These are phyloP conservation scores for Pogonognathellus flavescens DNA, from an alignment of 1,140 invertebrate species.

Conservation along the genomic window DNA sequence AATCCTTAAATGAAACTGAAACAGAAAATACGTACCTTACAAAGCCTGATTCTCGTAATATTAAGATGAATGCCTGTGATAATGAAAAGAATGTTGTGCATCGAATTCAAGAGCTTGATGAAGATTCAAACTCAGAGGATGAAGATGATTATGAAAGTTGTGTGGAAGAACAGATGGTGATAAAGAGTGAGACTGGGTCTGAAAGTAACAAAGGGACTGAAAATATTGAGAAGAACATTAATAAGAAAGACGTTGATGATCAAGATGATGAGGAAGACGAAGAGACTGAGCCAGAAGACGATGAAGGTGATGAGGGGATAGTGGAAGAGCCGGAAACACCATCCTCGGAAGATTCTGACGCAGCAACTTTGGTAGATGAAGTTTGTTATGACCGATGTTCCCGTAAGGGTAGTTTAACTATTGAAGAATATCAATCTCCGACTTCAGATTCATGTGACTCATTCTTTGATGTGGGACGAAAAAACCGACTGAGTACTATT, in stretches of 20 bases:
- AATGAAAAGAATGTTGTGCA: conserved; percentile 40
- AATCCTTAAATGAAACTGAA: background rate
- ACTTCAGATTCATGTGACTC: conserved; percentile 39
- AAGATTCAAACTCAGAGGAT: conserved; percentile 46
- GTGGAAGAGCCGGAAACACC: conserved; percentile 66
- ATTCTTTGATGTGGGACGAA: conserved; percentile 20
- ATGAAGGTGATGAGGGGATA: conserved; percentile 60
- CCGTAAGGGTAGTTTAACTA: conserved; percentile 20
- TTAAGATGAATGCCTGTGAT: conserved; percentile 60
- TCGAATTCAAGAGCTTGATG: conserved; percentile 23
- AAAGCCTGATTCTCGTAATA: conserved; percentile 51
- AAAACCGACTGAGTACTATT: conserved; percentile 63
- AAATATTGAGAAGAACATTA: conserved; percentile 17
- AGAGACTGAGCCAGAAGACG: conserved; percentile 67
- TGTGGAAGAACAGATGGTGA: conserved; percentile 55
- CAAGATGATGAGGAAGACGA: conserved; percentile 66
- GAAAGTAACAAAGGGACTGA: conserved; percentile 63
- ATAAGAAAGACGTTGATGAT: conserved; percentile 54
- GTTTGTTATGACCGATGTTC: conserved; percentile 34
- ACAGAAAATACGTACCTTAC: conserved; percentile 48
- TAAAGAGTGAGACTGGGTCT: conserved; percentile 60
- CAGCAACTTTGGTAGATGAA: conserved; percentile 56
- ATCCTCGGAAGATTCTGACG: conserved; percentile 58
- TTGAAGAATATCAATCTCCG: conserved; percentile 61
- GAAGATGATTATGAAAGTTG: conserved; percentile 54